Base-by-base conservation (phyloP, 1,140 invertebrate genomes). In the Macrotrachela quadricornifera region DNA sequence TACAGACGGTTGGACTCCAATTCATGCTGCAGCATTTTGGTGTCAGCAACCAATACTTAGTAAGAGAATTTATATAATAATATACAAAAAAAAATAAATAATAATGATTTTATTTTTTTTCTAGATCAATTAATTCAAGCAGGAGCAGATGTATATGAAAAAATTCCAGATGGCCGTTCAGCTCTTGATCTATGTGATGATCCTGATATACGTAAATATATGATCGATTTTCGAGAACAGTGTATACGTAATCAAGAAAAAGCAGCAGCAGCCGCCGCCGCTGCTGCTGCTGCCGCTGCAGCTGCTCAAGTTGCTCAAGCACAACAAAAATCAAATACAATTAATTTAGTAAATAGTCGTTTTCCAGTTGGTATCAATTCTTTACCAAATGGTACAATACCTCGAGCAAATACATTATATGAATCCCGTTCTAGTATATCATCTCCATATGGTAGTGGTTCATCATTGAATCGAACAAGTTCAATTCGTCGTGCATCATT, bases 1-100 rank as follows among this genome's bases (percentile, higher is more conserved):
- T 70, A 79, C 81, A 62, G 91, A 96, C 69, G 80, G 81, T 61
- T 99, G 91, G 91, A 61, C 65, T 42, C 68, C 71, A 15, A 62
- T 70, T 40, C 68, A 70, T 59, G 65, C 64, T n/a, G 70, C 70
- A 10, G 44, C 53, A 30, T 54, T 48, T 44, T 54, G 53, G 53
- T 40, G 46, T 36, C 46, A 49, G 43, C 3, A 21, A n/a, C 38
- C 8, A n/a, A 16, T 39, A 37, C 15, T 49, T 39, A 38, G 8
- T 6, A 4, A 11, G 9, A 9, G 36, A 37, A 37, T 37, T 38
- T 10, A n/a, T 37, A 36, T 48, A n/a, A 40, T 18, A 40, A 16
- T 12, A 42, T 41, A 41, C 1, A 41, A 6, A 13, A 6, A 41
- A 39, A 48, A 40, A 41, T 16, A 54, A 30, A n/a, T 36, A 1